Percentiles rank a stretch among this genome's conserved stretches.
phyloP scores from a whole-genome alignment of 2,797 vertebrate species.

The Podarcis lilfordi region DNA sequence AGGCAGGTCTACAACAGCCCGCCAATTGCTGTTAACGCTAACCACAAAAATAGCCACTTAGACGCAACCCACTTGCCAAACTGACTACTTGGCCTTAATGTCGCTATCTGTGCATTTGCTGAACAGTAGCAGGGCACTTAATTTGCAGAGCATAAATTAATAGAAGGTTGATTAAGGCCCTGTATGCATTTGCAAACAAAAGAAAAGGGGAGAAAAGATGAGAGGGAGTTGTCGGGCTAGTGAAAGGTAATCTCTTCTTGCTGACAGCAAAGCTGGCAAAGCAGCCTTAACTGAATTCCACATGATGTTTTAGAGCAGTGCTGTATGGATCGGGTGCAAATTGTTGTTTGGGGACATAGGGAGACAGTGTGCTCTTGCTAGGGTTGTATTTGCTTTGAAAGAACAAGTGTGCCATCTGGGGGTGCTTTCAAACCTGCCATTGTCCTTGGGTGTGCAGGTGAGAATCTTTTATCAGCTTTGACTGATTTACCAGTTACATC shows the following conservation, averaged over 20 bases:
- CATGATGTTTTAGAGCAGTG: background rate
- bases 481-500: background rate
- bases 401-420: background rate
- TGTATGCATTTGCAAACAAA: background rate
- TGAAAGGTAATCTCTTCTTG: background rate
- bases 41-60: background rate
- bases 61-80: background rate
- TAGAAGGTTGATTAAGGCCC: background rate
- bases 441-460: background rate
- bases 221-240: background rate
- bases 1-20: background rate
- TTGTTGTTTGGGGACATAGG: background rate
- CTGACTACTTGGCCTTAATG: background rate
- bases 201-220: background rate
- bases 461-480: background rate
- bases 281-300: background rate
- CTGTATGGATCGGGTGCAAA: background rate
- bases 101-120: background rate
- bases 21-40: slow-evolving; percentile 15
- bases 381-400: background rate
- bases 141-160: background rate
- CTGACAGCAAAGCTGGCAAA: background rate
- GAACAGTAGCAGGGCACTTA: background rate
- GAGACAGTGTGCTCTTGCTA: background rate
- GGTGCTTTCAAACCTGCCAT: background rate